These are phyloP conservation scores for Grantiella picta DNA, from an alignment of 2,113 vertebrate species.

Conservation along the genomic window DNA sequence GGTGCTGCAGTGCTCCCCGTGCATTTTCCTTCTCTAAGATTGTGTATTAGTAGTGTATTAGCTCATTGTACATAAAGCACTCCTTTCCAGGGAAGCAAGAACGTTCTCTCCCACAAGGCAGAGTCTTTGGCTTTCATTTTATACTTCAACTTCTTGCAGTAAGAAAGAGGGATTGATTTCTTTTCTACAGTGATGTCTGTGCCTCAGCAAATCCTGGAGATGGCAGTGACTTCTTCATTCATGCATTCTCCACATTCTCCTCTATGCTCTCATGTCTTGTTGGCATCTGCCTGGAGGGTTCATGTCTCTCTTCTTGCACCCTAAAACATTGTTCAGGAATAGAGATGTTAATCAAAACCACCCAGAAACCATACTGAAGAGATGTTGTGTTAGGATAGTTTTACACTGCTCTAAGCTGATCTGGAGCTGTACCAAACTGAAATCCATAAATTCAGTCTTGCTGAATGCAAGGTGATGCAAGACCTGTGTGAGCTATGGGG, in stretches of 20 bases:
- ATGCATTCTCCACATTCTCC: not conserved
- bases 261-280: not conserved
- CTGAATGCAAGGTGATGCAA: not conserved
- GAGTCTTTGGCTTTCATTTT: not conserved
- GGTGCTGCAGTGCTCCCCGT: not conserved
- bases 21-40: not conserved
- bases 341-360: not conserved
- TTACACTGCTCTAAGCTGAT: not conserved
- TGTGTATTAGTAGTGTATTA: not conserved
- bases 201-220: not conserved
- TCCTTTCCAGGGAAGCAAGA: not conserved
- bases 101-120: not conserved
- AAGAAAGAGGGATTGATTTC: not conserved
- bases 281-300: not conserved
- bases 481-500: not conserved
- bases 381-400: not conserved
- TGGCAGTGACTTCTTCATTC: not conserved
- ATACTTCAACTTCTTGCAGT: not conserved
- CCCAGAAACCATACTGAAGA: not conserved
- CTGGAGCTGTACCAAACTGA: not conserved
- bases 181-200: not conserved
- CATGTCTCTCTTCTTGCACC: not conserved
- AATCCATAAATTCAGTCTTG: not conserved
- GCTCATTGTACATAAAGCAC: not conserved
- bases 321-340: not conserved